Percentiles rank a stretch among this genome's conserved stretches.
Evolutionary conservation across 2,113 vertebrate genomes (phyloP).

Genomic region (Callocephalon fimbriatum): DNA sequence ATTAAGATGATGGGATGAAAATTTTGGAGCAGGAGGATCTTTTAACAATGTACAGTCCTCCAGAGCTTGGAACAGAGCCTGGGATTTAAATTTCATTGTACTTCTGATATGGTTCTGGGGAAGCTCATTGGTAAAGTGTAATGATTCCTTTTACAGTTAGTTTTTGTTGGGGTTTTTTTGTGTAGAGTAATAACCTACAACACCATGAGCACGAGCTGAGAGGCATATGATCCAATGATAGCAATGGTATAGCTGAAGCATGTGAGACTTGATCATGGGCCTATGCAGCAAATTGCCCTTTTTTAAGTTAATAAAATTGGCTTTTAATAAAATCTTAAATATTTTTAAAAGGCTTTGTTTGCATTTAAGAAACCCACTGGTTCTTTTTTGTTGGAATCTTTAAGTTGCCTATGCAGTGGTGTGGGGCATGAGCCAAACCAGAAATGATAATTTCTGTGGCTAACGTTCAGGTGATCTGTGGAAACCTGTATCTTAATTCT

Average conservation of each 20-base stretch:
- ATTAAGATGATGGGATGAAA: background rate
- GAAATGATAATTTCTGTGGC: background rate
- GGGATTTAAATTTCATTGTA: background rate
- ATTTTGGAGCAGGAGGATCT: background rate
- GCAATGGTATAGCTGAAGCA: background rate
- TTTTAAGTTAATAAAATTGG: background rate
- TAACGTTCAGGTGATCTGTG: background rate
- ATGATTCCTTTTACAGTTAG: background rate
- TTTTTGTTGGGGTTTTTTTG: background rate
- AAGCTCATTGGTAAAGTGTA: background rate
- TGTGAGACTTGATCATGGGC: background rate
- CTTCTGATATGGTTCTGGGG: background rate
- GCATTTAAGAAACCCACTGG: background rate
- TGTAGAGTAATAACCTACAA: background rate
- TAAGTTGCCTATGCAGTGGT: background rate
- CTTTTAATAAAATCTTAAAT: background rate
- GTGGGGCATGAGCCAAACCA: background rate
- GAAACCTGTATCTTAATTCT: background rate
- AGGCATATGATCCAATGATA: background rate
- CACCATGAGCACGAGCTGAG: fast-evolving
- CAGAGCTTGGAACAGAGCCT: background rate
- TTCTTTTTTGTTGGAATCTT: background rate
- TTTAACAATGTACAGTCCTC: background rate
- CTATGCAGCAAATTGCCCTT: background rate
- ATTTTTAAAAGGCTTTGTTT: background rate